Percentiles rank a stretch among this genome's conserved stretches.
phyloP scores from a whole-genome alignment of 2,113 vertebrate species.

The Ploceus nigricollis region DNA sequence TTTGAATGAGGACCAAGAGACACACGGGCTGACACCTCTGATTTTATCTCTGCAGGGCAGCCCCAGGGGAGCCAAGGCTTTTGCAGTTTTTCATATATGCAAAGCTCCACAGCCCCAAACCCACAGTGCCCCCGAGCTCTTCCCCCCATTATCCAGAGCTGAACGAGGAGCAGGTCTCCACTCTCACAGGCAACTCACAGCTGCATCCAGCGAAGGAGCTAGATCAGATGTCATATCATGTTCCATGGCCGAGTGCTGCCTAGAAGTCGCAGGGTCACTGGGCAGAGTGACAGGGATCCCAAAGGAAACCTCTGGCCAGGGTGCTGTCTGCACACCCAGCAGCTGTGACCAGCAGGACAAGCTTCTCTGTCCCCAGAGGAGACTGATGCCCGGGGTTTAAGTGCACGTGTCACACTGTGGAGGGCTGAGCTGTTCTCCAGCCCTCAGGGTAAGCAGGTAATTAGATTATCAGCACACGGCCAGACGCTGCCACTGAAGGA shows the following conservation, averaged over 20 bases:
- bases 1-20: not conserved
- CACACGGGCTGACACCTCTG: not conserved
- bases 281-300: not conserved
- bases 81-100: not conserved
- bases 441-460: slow-evolving; percentile 26
- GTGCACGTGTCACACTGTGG: not conserved
- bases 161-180: not conserved
- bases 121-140: accelerated
- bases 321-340: not conserved
- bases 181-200: not conserved
- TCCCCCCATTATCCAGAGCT: not conserved
- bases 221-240: not conserved
- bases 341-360: not conserved
- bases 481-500: not conserved
- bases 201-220: not conserved
- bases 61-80: not conserved
- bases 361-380: not conserved
- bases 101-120: not conserved
- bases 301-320: not conserved
- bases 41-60: not conserved
- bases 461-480: not conserved
- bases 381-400: not conserved
- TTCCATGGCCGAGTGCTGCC: not conserved
- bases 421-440: not conserved
- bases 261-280: not conserved